Base-by-base conservation (phyloP, 1,140 invertebrate species). In the Ptiloglossa arizonensis region DNA sequence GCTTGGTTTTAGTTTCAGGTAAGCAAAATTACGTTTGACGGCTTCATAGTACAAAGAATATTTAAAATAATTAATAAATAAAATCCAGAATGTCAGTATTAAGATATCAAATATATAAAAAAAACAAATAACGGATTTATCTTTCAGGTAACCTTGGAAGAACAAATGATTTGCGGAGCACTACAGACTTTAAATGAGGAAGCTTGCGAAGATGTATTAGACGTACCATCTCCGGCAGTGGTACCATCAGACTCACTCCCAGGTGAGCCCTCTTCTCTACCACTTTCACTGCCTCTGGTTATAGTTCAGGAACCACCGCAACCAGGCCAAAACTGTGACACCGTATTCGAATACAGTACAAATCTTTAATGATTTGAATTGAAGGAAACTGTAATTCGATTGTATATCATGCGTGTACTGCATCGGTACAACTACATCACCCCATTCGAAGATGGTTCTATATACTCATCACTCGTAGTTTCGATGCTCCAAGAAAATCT, bases 141-240 rank as follows among this genome's bases (percentile, higher is more conserved):
- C 19, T 88, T 86, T 32, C 82, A 98, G 97, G 97, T 98, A 46
- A 98, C 97, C 0, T 93, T 98, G 77, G 97, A 98, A 92, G 97
- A 98, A 88, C 97, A 98, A 91, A 97, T 98, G 96, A 98, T 98
- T 83, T 97, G 97, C 89, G 97, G 97, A 73, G 97, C 97, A 1
- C 91, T 98, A 44, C 97, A 98, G 92, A 97, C 97, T 0, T 93
- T 98, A 5, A 98, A 97, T 88, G 97, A 98, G 93, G 97, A 98
- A 91, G 97, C 97, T 0, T 95, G 96, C 90, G 97, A 98, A 92
- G 97, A 98, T 93, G 96, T 97, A 27, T 89, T 96, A 68, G 94
- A 95, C 67, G 94, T 94, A 87, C 92, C 91, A 64, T 86, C 90
- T 27, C 81, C 91, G 22, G 69, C 81, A 15, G 83, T 87, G 64